Evolutionary conservation across 2,113 vertebrate species (phyloP).

Genomic region (Butorides virescens): DNA sequence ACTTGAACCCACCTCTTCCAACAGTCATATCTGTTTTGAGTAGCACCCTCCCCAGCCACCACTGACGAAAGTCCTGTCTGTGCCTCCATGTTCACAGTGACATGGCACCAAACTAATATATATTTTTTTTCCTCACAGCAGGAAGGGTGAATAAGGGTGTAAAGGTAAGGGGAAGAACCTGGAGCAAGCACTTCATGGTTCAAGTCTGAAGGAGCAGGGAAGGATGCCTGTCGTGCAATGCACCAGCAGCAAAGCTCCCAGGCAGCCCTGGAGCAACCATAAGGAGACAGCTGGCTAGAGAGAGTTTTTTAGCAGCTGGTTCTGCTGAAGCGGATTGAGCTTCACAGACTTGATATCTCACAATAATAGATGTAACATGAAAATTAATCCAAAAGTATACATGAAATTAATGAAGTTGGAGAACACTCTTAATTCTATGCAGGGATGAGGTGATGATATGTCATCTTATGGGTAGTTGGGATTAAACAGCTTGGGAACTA

Average conservation of each 20-base stretch:
- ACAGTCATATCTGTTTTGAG: background rate
- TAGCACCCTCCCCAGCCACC: background rate
- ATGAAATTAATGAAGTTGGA: background rate
- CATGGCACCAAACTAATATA: background rate
- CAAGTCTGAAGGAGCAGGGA: background rate
- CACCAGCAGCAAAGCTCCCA: background rate
- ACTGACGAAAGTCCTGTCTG: background rate
- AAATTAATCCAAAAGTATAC: background rate
- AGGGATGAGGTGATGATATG: background rate
- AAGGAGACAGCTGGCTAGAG: background rate
- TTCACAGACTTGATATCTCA: background rate
- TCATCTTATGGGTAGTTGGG: background rate
- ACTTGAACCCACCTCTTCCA: background rate
- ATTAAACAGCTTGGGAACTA: background rate
- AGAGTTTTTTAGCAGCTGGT: background rate
- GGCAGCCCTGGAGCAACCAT: background rate
- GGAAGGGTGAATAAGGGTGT: background rate
- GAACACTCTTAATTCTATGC: background rate
- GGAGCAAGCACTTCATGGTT: background rate
- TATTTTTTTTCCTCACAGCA: background rate
- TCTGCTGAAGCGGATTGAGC: background rate
- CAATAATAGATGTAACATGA: background rate
- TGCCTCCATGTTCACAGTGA: background rate
- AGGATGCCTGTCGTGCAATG: background rate
- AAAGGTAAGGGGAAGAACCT: background rate